Evolutionary conservation across 2,888 invertebrate genomes (phyloP).

Genomic region (Keiferia lycopersicella): DNA sequence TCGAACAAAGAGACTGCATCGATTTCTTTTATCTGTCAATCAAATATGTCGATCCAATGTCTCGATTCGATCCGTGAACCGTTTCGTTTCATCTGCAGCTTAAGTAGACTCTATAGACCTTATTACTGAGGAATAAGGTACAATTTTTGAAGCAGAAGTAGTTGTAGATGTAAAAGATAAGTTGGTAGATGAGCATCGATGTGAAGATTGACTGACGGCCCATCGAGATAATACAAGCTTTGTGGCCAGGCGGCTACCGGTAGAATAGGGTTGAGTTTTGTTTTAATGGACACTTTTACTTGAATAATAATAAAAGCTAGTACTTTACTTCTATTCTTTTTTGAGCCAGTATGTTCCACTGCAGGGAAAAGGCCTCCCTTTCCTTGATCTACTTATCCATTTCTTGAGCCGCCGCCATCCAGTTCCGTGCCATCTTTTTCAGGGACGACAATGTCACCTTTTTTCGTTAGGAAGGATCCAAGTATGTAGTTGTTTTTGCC

Average conservation of each 20-base stretch:
- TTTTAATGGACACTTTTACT: not conserved
- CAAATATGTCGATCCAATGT: slow-evolving; percentile 66
- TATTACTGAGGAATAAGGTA: slow-evolving; percentile 10
- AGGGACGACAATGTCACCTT: too few species aligned
- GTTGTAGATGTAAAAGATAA: not conserved
- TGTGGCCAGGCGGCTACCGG: slow-evolving; percentile 60
- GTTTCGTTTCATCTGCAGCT: not conserved
- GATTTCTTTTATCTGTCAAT: slow-evolving; percentile 74
- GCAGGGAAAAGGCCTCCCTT: too few species aligned
- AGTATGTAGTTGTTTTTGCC: too few species aligned
- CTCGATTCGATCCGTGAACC: slow-evolving; percentile 48
- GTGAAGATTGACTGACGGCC: slow-evolving; percentile 63
- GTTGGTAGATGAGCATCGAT: slow-evolving; percentile 37
- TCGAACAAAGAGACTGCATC: slow-evolving; percentile 61
- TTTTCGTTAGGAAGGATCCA: too few species aligned
- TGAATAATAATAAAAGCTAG: too few species aligned
- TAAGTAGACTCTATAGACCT: slow-evolving; percentile 15
- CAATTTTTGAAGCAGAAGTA: not conserved
- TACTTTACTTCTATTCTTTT: too few species aligned
- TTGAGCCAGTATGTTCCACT: too few species aligned
- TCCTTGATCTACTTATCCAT: too few species aligned
- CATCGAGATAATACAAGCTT: slow-evolving; percentile 63
- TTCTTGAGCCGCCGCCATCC: too few species aligned
- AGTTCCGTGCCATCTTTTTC: too few species aligned
- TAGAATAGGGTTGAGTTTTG: slow-evolving; percentile 20